These are phyloP conservation scores for Drosophila equinoxialis DNA, from an alignment of 1,140 invertebrate genomes.

Conservation along the genomic window DNA sequence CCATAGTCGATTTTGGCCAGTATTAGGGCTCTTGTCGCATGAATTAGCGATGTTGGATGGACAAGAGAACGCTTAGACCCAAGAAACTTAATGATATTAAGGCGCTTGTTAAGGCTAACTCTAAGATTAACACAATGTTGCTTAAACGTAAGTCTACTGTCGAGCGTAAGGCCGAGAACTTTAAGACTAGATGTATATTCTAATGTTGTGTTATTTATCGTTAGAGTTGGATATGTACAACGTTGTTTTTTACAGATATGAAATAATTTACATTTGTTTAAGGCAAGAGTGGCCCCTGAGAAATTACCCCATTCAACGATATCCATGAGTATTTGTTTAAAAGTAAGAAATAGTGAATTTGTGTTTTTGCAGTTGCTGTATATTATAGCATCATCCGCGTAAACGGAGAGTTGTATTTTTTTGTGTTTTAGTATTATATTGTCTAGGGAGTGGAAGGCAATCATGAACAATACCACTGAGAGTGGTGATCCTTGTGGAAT, in stretches of 20 bases:
- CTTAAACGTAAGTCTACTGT: conserved; percentile 27
- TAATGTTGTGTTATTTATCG: conserved; percentile 20
- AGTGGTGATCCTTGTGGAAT: conserved; percentile 3
- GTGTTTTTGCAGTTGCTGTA: conserved; percentile 29
- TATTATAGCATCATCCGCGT: conserved; percentile 31
- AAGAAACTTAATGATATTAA: conserved; percentile 35
- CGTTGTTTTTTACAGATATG: conserved; percentile 1
- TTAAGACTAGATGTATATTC: conserved; percentile 5
- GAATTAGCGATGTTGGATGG: conserved; percentile 17
- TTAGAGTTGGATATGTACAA: conserved; percentile 15
- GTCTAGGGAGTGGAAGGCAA: too few relatives aligned
- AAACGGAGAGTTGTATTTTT: conserved; percentile 18
- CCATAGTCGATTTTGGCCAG: conserved; percentile 25
- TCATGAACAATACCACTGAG: conserved; percentile 29
- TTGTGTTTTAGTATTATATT: conserved; percentile 12
- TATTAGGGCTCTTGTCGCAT: conserved; percentile 26
- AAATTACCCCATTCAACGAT: too few relatives aligned
- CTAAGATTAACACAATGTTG: conserved; percentile 28
- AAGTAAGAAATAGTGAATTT: conserved; percentile 11
- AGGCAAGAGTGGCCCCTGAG: neutral
- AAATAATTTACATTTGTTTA: neutral
- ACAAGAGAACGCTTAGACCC: conserved; percentile 9
- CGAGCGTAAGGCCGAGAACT: conserved; percentile 19
- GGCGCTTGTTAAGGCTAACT: conserved; percentile 17
- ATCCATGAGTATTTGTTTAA: conserved; percentile 3